Conservation (phyloP, 2,888 invertebrate species). For the Keiferia lycopersicella region DNA sequence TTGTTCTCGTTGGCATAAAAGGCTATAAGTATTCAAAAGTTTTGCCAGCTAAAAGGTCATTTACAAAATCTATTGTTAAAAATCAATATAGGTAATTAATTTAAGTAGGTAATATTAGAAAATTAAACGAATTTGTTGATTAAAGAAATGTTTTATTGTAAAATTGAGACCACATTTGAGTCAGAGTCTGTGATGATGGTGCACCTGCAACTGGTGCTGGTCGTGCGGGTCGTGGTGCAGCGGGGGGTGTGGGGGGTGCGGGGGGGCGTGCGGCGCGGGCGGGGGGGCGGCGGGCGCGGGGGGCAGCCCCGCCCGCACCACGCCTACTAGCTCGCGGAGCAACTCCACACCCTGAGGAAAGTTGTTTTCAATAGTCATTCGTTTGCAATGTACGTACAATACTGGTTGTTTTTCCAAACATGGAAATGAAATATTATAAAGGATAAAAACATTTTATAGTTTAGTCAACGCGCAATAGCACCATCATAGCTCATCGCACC, state of each 20-base stretch:
- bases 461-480: no score
- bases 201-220: slow-evolving; percentile 47
- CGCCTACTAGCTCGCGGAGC: slow-evolving; percentile 64
- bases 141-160: slow-evolving; percentile 3
- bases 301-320: slow-evolving; percentile 74
- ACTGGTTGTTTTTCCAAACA: no score
- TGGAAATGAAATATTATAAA: no score
- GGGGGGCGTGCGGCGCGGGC: slow-evolving; percentile 51
- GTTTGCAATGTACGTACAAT: no score
- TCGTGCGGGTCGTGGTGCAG: slow-evolving; percentile 32
- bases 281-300: slow-evolving; percentile 62
- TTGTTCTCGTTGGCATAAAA: neutral
- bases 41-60: no score
- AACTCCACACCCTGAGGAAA: slow-evolving; percentile 48
- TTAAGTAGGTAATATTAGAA: neutral
- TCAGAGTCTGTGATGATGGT: slow-evolving; percentile 36
- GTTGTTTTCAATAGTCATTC: no score
- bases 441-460: no score
- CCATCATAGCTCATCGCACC: no score
- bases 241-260: slow-evolving; percentile 41
- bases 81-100: neutral
- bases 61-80: no score
- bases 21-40: no score
- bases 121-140: neutral
- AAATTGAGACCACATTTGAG: neutral